phyloP scores from a whole-genome alignment of 2,888 invertebrate genomes.

The Galeruca laticollis region DNA sequence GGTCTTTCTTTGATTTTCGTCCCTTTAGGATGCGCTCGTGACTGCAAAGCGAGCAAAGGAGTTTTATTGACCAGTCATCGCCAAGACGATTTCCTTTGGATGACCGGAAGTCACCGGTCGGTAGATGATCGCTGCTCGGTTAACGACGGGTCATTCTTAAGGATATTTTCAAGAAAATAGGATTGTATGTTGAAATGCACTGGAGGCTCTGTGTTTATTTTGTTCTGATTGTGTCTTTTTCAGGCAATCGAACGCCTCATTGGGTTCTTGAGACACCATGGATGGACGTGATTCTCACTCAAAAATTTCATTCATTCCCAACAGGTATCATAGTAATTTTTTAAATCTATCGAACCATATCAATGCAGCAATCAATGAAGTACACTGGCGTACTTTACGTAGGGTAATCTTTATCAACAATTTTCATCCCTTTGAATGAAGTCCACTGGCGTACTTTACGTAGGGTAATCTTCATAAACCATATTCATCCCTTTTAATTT shows the following conservation, averaged over 20 bases:
- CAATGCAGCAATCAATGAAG: no score
- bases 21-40: conserved; percentile 8
- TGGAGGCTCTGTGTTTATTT: conserved; percentile 9
- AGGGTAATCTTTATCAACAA: no score
- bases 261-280: neutral
- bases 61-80: conserved; percentile 40
- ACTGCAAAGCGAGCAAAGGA: conserved; percentile 6
- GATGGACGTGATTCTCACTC: conserved; percentile 3
- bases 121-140: conserved; percentile 58
- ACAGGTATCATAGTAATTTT: no score
- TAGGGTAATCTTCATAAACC: no score
- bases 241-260: conserved; percentile 12
- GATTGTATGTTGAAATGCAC: conserved; percentile 14
- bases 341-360: no score
- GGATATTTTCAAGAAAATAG: conserved; percentile 9
- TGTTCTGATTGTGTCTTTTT: conserved; percentile 15
- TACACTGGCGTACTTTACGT: no score
- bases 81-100: conserved; percentile 55
- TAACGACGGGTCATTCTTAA: conserved; percentile 54
- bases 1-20: neutral
- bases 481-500: no score
- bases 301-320: no score
- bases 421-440: no score
- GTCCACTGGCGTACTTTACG: no score
- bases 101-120: conserved; percentile 58